Evolutionary conservation across 2,797 vertebrate genomes (phyloP).

Genomic region (Babyrousa celebensis): DNA sequence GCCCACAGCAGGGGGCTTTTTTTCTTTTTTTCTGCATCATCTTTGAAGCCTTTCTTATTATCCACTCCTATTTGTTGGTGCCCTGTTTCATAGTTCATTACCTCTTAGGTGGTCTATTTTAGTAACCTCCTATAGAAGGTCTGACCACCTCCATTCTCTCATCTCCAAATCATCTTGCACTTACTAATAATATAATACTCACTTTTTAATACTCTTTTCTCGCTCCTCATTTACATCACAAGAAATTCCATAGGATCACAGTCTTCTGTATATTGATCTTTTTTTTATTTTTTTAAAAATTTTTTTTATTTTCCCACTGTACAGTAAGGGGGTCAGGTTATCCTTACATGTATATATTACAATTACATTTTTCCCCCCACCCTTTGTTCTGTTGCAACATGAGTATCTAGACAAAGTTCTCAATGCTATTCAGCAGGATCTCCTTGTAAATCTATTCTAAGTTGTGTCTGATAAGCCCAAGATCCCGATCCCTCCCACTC

Average conservation of each 20-base stretch:
- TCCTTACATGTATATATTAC: no score
- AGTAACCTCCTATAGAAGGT: not conserved
- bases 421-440: no score
- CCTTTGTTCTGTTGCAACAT: no score
- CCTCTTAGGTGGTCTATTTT: conserved; percentile 10
- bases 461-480: no score
- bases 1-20: not conserved
- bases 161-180: not conserved
- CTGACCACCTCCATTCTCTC: not conserved
- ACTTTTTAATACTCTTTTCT: not conserved
- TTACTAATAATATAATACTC: not conserved
- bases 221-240: not conserved
- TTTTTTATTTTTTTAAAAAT: not conserved
- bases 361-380: no score
- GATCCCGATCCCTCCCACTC: no score
- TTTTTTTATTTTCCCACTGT: no score
- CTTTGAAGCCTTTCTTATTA: not conserved
- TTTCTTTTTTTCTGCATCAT: not conserved
- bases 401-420: no score
- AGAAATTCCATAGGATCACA: not conserved
- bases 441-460: no score
- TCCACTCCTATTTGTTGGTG: not conserved
- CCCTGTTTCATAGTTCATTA: not conserved
- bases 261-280: not conserved
- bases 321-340: no score